Conservation (phyloP, 2,113 vertebrate species). For the Acanthochromis polyacanthus region DNA sequence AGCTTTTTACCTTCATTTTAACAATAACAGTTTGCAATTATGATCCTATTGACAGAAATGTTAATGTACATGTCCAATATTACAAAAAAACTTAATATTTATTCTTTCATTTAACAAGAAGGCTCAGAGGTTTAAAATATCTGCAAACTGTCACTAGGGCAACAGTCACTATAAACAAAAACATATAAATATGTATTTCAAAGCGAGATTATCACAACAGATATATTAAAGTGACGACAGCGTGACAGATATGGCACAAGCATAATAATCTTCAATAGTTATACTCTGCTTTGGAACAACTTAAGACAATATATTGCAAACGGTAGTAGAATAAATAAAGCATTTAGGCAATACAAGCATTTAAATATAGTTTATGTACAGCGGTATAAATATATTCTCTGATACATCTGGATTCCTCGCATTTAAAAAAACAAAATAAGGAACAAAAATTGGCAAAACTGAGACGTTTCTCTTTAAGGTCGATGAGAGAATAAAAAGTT, state of each 20-base stretch:
- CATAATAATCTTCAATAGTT: conserved; percentile 25
- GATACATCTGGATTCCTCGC: conserved; percentile 18
- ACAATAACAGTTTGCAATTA: background rate
- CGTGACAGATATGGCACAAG: conserved; percentile 40
- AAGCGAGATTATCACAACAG: conserved; percentile 4
- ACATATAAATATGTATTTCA: conserved; percentile 14
- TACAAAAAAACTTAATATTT: no score
- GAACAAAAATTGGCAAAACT: background rate
- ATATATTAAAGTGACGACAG: conserved; percentile 52
- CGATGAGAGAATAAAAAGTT: background rate
- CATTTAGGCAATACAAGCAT: conserved; percentile 50
- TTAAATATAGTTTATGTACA: conserved; percentile 55
- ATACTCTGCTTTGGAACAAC: conserved; percentile 42
- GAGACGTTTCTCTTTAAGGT: background rate
- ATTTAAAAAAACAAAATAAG: conserved; percentile 5
- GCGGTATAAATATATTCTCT: conserved; percentile 64
- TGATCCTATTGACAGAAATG: no score
- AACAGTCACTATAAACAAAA: background rate
- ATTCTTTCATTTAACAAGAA: background rate
- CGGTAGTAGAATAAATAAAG: conserved; percentile 13
- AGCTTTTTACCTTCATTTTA: background rate
- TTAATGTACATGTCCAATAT: no score
- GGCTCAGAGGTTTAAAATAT: background rate
- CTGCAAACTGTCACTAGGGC: background rate
- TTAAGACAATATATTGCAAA: conserved; percentile 32